Evolutionary conservation across 2,888 invertebrate species (phyloP).

Genomic region (Hemicrepidius hirtus): DNA sequence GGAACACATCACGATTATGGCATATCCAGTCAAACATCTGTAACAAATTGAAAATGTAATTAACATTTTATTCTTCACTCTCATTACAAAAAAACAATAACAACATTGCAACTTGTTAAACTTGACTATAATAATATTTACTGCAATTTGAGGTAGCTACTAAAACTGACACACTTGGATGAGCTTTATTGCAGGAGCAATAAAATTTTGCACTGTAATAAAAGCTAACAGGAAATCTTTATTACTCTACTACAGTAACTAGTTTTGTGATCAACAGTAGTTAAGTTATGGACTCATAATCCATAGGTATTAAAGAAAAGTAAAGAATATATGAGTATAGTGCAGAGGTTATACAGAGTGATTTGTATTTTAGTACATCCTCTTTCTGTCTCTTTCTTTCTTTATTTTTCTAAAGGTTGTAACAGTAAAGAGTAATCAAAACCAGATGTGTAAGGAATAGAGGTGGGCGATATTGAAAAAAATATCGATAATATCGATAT

Average conservation of each 20-base stretch:
- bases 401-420: no score
- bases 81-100: no score
- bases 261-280: background rate
- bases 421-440: no score
- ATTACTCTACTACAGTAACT: background rate
- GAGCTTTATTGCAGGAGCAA: background rate
- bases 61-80: no score
- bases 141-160: background rate
- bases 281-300: background rate
- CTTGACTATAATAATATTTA: no score
- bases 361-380: background rate
- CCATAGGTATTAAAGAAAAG: background rate
- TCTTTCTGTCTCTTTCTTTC: no score
- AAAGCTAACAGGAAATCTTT: conserved; percentile 1
- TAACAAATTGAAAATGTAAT: no score
- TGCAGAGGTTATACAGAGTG: background rate
- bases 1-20: conserved; percentile 95
- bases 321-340: background rate
- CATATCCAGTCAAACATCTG: conserved; percentile 99
- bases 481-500: no score
- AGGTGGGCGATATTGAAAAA: no score
- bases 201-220: conserved; percentile 15
- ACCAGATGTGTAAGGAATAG: no score
- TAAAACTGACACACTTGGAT: conserved; percentile 13
- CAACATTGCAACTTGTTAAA: no score